Conservation (phyloP, 2,113 vertebrate species). For the Oenanthe oenanthe region DNA sequence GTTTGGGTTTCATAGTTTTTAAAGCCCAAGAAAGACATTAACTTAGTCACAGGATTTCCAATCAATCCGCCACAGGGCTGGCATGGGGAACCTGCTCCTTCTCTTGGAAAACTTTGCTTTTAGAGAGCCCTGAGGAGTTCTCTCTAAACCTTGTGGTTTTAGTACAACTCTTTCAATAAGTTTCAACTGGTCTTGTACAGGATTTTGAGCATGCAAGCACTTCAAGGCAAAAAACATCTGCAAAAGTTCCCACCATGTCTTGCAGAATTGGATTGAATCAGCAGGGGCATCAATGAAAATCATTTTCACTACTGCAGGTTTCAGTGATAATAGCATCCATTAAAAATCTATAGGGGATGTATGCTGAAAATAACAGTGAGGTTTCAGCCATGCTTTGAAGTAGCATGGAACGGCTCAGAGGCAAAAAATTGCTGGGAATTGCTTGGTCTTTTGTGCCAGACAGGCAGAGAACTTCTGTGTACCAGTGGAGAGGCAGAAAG, state of each 20-base stretch:
- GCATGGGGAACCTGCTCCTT: neutral
- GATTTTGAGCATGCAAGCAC: neutral
- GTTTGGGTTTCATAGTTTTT: neutral
- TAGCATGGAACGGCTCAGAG: neutral
- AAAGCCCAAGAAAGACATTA: neutral
- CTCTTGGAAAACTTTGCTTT: neutral
- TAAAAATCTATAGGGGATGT: neutral
- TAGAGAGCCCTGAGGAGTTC: neutral
- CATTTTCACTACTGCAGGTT: neutral
- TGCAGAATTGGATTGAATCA: neutral
- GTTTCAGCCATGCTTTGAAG: conserved; percentile 28
- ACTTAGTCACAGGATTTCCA: neutral
- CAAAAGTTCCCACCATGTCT: neutral
- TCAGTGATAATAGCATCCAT: neutral
- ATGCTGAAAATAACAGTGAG: neutral
- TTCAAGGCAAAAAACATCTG: neutral
- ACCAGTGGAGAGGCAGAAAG: neutral
- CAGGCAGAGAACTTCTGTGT: neutral
- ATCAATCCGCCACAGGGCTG: neutral
- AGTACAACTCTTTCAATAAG: neutral
- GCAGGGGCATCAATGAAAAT: neutral
- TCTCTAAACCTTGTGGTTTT: neutral
- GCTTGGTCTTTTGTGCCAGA: neutral
- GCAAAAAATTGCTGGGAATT: neutral
- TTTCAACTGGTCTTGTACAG: neutral